A percentile compares a stretch with the other conserved stretches of the same genome.
These are phyloP conservation scores for Huso huso DNA, from an alignment of 2,797 vertebrate genomes.

Conservation along the genomic window DNA sequence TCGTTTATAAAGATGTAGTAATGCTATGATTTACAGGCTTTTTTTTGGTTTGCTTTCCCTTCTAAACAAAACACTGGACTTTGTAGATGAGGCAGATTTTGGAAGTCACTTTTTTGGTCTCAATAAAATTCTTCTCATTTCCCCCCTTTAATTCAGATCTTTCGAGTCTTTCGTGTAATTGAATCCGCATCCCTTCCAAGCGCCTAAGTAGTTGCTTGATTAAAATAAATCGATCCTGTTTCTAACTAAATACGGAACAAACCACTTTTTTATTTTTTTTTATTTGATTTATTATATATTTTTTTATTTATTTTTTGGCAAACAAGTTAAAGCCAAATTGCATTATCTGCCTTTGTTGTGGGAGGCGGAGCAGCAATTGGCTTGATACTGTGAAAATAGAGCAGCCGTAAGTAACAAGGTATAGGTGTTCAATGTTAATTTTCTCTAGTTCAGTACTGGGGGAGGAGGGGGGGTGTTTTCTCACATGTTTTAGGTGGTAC, in stretches of 20 bases:
- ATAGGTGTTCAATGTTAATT: slow-evolving; percentile 58
- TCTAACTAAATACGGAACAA: slow-evolving; percentile 55
- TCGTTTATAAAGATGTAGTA: background rate
- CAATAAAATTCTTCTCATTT: background rate
- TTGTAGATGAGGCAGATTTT: slow-evolving; percentile 16
- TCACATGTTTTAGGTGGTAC: slow-evolving; percentile 39
- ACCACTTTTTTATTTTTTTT: slow-evolving; percentile 33
- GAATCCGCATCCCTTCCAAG: slow-evolving; percentile 47
- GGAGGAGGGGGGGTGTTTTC: slow-evolving; percentile 15
- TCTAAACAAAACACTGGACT: slow-evolving; percentile 34
- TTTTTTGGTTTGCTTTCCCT: slow-evolving; percentile 29
- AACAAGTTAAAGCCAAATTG: slow-evolving; percentile 50
- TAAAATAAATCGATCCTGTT: slow-evolving; percentile 47
- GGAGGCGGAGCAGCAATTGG: slow-evolving; percentile 38
- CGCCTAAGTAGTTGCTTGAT: slow-evolving; percentile 40
- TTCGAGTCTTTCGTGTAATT: slow-evolving; percentile 22
- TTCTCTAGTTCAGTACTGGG: slow-evolving; percentile 63
- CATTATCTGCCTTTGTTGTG: slow-evolving; percentile 33
- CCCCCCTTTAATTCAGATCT: no score
- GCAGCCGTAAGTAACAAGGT: slow-evolving; percentile 62
- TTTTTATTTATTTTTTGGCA: slow-evolving; percentile 18
- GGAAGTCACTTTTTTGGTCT: slow-evolving; percentile 39
- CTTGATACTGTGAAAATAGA: slow-evolving; percentile 73
- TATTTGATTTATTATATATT: background rate
- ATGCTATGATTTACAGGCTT: slow-evolving; percentile 30